Base-by-base conservation (phyloP, 2,888 invertebrate genomes). In the Caenorhabditis becei region DNA sequence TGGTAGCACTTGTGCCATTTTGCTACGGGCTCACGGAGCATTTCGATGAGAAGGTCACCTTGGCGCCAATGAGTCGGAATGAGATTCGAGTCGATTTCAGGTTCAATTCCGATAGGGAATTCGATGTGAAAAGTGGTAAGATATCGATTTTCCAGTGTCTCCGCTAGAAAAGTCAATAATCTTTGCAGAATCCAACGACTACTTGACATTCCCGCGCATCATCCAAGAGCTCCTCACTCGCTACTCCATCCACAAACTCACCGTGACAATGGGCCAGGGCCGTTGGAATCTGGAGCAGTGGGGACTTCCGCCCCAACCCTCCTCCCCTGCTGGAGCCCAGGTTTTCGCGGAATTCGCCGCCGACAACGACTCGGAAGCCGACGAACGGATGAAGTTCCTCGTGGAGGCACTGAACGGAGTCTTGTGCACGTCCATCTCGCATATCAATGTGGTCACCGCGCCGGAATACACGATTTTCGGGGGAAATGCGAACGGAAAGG, bases 401-500 rank as follows among this genome's bases (percentile, higher is more conserved):
- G 95, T 95, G 63, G 95, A 96, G 90, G 95, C 96, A 0, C 93
- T 99, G 47, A 96, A 97, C 20, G 99, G 99, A 1, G 93, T 98
- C 7, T 94, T 99, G 79, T 99, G 99, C 93, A 96, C 97, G 14
- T 98, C 98, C 1, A 93, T 99, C 14, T 97, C 97, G 92, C 97
- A 97, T n/a, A 47, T 66, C 10, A 44, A 66, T 24, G 63, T 75
- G 10, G 32, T 80, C 41, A 70, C 82, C 0, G 32, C 74, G 2
- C 78, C 82, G 0, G 54, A 74, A 26, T 59, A 74, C n/a, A 26
- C 56, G 7, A 53, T 81, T 2, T 49, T 78, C 18, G 24, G 49
- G 54, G 51, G 59, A n/a, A 54, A 69, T 32, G 32, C 32, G 32
- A 32, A 32, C 14, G 24, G 18, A 2, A 14, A 26, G 20, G 23